Evolutionary conservation across 2,888 invertebrate genomes (phyloP).

Genomic region (Limnephilus auricula): DNA sequence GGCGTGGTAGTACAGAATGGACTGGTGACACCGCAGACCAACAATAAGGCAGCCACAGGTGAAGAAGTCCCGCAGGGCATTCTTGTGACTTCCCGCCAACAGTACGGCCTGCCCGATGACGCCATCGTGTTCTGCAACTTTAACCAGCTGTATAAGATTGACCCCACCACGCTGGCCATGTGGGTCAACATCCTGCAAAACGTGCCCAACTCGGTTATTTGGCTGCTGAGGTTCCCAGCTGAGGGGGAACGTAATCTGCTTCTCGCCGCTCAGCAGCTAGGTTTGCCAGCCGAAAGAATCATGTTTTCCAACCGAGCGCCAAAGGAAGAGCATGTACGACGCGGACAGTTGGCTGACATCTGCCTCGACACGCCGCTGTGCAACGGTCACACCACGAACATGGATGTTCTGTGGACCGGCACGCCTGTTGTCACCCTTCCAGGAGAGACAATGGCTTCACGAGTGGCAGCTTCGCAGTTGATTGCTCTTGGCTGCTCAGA

Average conservation of each 20-base stretch:
- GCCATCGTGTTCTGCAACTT: conserved; percentile 99
- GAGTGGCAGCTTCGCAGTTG: conserved; percentile 97
- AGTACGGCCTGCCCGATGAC: conserved; percentile 96
- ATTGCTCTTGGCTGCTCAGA: conserved; percentile 95
- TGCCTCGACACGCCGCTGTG: conserved; percentile 98
- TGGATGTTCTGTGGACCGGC: conserved; percentile 99
- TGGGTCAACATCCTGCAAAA: conserved; percentile 96
- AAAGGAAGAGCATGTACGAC: conserved; percentile 97
- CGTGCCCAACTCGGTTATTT: conserved; percentile 95
- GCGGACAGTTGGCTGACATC: conserved; percentile 98
- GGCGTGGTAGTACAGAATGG: conserved; percentile 96
- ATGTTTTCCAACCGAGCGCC: conserved; percentile 98
- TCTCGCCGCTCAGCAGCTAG: conserved; percentile 87
- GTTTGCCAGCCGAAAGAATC: conserved; percentile 86
- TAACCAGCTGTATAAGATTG: conserved; percentile 99
- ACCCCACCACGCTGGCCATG: conserved; percentile 93
- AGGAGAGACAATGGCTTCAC: conserved; percentile 87
- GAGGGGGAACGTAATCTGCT: conserved; percentile 90
- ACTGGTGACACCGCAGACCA: conserved; percentile 92
- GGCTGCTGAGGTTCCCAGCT: conserved; percentile 96
- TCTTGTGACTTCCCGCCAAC: conserved; percentile 96
- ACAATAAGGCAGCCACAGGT: conserved; percentile 97
- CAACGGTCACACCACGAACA: conserved; percentile 99
- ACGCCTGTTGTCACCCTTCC: conserved; percentile 98
- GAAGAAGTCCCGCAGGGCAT: conserved; percentile 96